Evolutionary conservation across 35 echinoderm and acorn worm genomes (phyloP).

Genomic region (Ptychodera flava): DNA sequence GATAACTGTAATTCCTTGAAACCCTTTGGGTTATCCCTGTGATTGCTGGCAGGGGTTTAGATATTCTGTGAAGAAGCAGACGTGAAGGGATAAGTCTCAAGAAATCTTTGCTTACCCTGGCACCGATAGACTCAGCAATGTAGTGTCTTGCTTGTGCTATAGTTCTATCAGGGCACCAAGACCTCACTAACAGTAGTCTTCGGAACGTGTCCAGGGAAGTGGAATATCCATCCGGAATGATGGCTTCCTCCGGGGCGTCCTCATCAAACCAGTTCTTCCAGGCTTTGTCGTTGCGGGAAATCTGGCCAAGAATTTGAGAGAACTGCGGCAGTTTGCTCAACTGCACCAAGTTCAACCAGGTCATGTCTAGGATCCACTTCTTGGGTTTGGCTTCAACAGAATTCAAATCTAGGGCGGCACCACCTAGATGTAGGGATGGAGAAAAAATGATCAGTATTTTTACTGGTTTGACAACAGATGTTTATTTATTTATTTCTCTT

Average conservation of each 20-base stretch:
- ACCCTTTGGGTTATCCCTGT: no score
- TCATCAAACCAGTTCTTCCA: slow-evolving; percentile 99
- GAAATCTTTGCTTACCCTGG: slow-evolving; percentile 58
- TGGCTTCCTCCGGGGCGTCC: slow-evolving; percentile 80
- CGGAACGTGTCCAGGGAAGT: slow-evolving; percentile 88
- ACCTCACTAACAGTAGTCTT: slow-evolving; percentile 79
- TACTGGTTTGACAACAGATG: no score
- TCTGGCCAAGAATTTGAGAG: slow-evolving; percentile 74
- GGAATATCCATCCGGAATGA: slow-evolving; percentile 93
- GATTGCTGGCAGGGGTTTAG: no score
- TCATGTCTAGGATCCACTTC: slow-evolving; percentile 97
- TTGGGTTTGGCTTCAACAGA: slow-evolving; percentile 91
- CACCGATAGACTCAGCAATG: slow-evolving; percentile 89
- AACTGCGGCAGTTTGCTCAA: slow-evolving; percentile 87
- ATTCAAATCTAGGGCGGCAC: slow-evolving; percentile 89
- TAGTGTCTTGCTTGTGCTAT: slow-evolving; percentile 98
- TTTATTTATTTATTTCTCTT: no score
- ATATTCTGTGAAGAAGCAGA: no score
- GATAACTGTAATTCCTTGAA: no score
- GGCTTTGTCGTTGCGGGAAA: slow-evolving; percentile 89
- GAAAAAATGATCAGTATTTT: no score
- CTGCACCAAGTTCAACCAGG: slow-evolving; percentile 95
- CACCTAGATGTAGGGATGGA: no score
- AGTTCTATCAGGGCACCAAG: slow-evolving; percentile 84
- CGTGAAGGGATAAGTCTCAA: no score